Percentiles rank a stretch among this genome's conserved stretches.
phyloP scores from a whole-genome alignment of 37 sponge, comb jelly and placozoan genomes.

The Chondrosia reniformis region DNA sequence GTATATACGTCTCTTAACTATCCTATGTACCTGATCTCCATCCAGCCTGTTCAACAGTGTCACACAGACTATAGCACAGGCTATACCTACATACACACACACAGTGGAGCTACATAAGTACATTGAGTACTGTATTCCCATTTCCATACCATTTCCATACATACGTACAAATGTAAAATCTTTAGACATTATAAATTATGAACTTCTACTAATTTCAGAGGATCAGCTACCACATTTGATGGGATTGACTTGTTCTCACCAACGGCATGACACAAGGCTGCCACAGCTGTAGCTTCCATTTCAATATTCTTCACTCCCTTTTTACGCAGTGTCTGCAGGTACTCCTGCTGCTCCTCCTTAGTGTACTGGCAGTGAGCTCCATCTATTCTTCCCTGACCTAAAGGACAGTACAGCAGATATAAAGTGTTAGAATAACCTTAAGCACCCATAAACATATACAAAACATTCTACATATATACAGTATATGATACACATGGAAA shows the following conservation, averaged over 20 bases:
- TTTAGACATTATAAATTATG: no score
- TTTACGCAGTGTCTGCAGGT: constrained; percentile 48
- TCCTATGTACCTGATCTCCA: constrained; percentile 80
- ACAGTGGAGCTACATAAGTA: no score
- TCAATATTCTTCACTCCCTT: constrained; percentile 87
- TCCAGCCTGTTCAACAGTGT: constrained; percentile 85
- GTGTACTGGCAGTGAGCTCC: constrained; percentile 87
- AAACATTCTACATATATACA: no score
- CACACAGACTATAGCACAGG: constrained; percentile 90
- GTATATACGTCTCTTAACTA: no score
- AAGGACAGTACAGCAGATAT: neutral
- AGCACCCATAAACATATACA: no score
- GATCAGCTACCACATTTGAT: no score
- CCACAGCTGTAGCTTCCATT: constrained; percentile 88
- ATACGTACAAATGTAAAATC: neutral
- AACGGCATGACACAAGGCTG: constrained; percentile 64
- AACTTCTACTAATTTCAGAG: no score
- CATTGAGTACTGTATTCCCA: no score
- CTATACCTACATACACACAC: neutral
- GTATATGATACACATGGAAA: no score
- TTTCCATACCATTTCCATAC: neutral
- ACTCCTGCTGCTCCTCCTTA: constrained; percentile 69
- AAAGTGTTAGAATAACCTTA: neutral
- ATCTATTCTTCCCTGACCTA: constrained; percentile 91
- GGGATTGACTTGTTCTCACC: no score